Evolutionary conservation across 2,888 invertebrate genomes (phyloP), one percentile per base, ranked within the genome.

Genomic region (Pristionchus exspectatus): DNA sequence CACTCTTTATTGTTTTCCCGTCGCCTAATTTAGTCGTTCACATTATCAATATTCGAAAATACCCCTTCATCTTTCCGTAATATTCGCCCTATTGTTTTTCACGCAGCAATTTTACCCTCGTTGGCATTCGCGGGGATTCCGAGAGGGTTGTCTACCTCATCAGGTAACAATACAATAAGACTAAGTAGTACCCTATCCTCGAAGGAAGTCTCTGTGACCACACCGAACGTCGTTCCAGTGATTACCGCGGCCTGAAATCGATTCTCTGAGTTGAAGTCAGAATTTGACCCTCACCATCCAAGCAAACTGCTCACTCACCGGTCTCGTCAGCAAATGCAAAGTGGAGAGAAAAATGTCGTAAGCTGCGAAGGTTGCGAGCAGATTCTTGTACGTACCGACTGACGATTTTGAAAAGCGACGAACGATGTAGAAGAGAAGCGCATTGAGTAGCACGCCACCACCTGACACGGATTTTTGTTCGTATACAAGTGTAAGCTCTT

Each of bases 341-440:
- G 33, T 18, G n/a, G 24, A 77, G 44, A 77, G 77, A n/a, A 44
- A 77, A n/a, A 77, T 30, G 9, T 77, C 77, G 77, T 44, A 77
- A 16, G 77, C 44, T 14, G 77, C 77, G 77, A 77, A 77, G 50
- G 44, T 77, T 12, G 77, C 44, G 4, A 77, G 77, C 24, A 77
- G 50, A 44, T 77, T 44, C 77, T 77, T 77, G 77, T 77, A 77
- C 24, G 44, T 44, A n/a, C 77, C 77, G 24, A 77, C n/a, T 14
- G 38, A 38, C n/a, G 24, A 21, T 12, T n/a, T 38, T 0, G 77
- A 77, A n/a, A 44, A 44, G 77, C 44, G 38, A n/a, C 77, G 77
- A 30, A 77, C n/a, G 50, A 77, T 18, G 50, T 77, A 77, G 77
- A 77, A n/a, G 77, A 77, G 77, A 18, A 77, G 44, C 24, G 44